These are phyloP conservation scores for Drosophila eugracilis DNA, from an alignment of 1,140 invertebrate species.

Conservation along the genomic window DNA sequence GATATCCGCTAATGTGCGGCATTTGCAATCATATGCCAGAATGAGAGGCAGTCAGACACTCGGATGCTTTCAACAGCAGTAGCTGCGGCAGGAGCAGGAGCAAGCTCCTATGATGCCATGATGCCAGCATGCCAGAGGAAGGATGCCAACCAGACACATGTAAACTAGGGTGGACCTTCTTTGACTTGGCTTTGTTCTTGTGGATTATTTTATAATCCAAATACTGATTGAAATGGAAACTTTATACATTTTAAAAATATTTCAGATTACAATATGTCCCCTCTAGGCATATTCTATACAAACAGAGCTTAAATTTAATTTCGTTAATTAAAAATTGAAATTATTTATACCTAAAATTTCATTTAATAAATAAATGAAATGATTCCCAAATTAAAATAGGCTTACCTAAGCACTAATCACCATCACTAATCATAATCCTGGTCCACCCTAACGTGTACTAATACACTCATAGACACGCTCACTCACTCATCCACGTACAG, in stretches of 20 bases:
- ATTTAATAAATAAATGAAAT: too few relatives aligned
- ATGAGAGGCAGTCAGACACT: constrained; percentile 45
- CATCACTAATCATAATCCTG: neutral
- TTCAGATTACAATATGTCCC: too few relatives aligned
- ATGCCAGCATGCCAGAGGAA: constrained; percentile 31
- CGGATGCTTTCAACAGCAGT: constrained; percentile 44
- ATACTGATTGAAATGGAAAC: too few relatives aligned
- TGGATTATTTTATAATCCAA: too few relatives aligned
- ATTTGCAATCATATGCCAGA: constrained; percentile 81
- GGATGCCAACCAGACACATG: constrained; percentile 34
- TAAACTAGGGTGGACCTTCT: constrained; percentile 21
- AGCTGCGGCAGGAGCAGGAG: constrained; percentile 2
- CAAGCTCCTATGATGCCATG: neutral
- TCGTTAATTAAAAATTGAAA: too few relatives aligned
- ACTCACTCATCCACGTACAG: constrained; percentile 21
- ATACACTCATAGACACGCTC: constrained; percentile 15
- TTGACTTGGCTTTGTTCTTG: neutral
- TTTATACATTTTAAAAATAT: too few relatives aligned
- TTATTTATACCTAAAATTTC: too few relatives aligned
- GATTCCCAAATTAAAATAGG: too few relatives aligned
- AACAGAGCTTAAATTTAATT: too few relatives aligned
- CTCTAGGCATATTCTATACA: too few relatives aligned
- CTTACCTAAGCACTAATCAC: neutral
- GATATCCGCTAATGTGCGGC: constrained; percentile 83
- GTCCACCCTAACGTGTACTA: constrained; percentile 21